Conservation (phyloP, 2,113 vertebrate genomes). For the Paralichthys olivaceus region DNA sequence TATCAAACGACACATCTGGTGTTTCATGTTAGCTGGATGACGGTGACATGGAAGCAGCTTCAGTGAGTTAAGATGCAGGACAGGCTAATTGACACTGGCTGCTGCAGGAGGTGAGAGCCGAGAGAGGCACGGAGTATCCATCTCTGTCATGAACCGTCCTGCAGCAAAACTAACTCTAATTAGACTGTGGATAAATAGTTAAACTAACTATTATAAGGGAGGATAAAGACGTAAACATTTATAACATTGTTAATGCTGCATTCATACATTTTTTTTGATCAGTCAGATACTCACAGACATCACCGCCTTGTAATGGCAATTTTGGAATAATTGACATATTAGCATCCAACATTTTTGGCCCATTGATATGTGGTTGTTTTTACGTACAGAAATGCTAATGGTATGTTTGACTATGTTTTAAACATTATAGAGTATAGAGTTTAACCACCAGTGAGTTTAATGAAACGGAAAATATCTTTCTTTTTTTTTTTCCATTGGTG, state of each 20-base stretch:
- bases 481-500: too few species aligned
- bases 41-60: constrained; percentile 49
- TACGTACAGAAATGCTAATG: not conserved
- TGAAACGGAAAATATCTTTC: not conserved
- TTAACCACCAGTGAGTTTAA: not conserved
- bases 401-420: too few species aligned
- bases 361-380: not conserved
- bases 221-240: not conserved
- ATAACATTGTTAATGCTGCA: not conserved
- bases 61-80: constrained; percentile 44
- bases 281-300: too few species aligned
- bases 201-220: not conserved
- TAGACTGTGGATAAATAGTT: constrained; percentile 13
- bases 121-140: constrained; percentile 29
- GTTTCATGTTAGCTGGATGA: constrained; percentile 60
- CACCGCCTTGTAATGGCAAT: not conserved
- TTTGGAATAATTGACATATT: not conserved
- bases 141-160: constrained; percentile 18
- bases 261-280: not conserved
- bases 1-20: constrained; percentile 68
- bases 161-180: constrained; percentile 21
- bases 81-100: constrained; percentile 65
- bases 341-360: not conserved
- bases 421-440: not conserved
- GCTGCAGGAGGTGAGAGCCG: constrained; percentile 51